Evolutionary conservation across 2,888 invertebrate species (phyloP).

Genomic region (Campoletis raptor): DNA sequence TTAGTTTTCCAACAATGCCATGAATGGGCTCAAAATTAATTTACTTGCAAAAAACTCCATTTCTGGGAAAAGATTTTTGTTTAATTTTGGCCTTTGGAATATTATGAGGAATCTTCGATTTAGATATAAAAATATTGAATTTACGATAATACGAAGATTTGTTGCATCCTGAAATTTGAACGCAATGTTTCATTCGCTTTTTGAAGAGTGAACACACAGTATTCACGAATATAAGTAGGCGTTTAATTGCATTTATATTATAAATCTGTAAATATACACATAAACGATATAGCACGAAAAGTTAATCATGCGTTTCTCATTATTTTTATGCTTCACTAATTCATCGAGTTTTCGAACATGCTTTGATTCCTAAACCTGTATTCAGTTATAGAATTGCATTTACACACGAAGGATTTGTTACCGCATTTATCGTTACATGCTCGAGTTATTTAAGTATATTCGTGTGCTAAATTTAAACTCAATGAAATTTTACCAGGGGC

Average conservation of each 20-base stretch:
- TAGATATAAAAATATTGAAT: too few species aligned
- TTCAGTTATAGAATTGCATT: slow-evolving; percentile 19
- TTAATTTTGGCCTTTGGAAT: too few species aligned
- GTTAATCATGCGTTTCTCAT: slow-evolving; percentile 77
- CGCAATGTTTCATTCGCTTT: slow-evolving; percentile 60
- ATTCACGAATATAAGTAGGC: slow-evolving; percentile 73
- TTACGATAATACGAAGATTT: too few species aligned
- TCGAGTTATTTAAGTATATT: slow-evolving; percentile 17
- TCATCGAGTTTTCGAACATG: slow-evolving; percentile 58
- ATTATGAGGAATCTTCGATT: too few species aligned
- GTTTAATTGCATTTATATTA: slow-evolving; percentile 75
- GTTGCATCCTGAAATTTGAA: too few species aligned
- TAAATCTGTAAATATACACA: slow-evolving; percentile 71
- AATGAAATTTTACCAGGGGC: slow-evolving; percentile 1
- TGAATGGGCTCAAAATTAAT: too few species aligned
- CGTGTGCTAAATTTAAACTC: slow-evolving; percentile 43
- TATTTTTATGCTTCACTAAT: slow-evolving; percentile 69
- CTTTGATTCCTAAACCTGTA: slow-evolving; percentile 37
- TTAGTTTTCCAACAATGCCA: too few species aligned
- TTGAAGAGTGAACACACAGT: slow-evolving; percentile 57
- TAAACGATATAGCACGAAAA: slow-evolving; percentile 72
- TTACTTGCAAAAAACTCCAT: too few species aligned
- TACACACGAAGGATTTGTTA: slow-evolving; percentile 15
- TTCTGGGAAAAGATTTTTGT: too few species aligned
- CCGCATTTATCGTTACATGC: slow-evolving; percentile 5